Evolutionary conservation across 2,888 invertebrate species (phyloP).

Genomic region (Eristalinus aeneus): DNA sequence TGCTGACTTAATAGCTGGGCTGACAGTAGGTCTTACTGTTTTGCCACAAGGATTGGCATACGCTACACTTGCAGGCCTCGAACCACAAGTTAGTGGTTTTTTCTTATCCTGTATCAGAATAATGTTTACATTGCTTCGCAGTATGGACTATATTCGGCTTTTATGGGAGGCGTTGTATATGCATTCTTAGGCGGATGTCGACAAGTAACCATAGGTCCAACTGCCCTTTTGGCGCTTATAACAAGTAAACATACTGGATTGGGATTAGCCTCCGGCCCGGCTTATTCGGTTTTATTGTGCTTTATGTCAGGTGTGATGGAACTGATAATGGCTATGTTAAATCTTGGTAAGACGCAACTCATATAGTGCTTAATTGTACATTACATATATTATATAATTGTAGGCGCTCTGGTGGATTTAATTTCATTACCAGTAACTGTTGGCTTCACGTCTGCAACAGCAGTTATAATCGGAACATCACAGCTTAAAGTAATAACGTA

Average conservation of each 20-base stretch:
- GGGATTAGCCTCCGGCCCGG: conserved; percentile 82
- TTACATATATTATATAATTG: conserved; percentile 15
- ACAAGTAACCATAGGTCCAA: conserved; percentile 94
- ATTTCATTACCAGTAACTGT: conserved; percentile 94
- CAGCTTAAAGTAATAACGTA: conserved; percentile 85
- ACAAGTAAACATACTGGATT: conserved; percentile 85
- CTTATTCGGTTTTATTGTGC: conserved; percentile 91
- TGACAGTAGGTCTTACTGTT: conserved; percentile 95
- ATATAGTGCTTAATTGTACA: conserved; percentile 24
- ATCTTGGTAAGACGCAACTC: conserved; percentile 83
- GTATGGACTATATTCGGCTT: conserved; percentile 97
- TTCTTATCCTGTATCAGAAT: not conserved
- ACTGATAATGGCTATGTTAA: conserved; percentile 89
- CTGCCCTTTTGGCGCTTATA: conserved; percentile 94
- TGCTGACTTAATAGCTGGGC: conserved; percentile 93
- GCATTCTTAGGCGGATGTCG: conserved; percentile 93
- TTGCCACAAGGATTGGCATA: conserved; percentile 97
- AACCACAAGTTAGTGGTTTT: conserved; percentile 86
- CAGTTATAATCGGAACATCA: conserved; percentile 93
- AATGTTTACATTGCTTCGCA: conserved; percentile 77
- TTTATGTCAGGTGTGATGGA: conserved; percentile 92
- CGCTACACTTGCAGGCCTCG: conserved; percentile 92
- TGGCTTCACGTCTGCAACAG: conserved; percentile 95
- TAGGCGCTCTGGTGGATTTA: conserved; percentile 93
- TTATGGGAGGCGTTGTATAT: conserved; percentile 96